Evolutionary conservation across 2,797 vertebrate species (phyloP), one percentile per base, ranked within the genome.

Genomic region (Microctenopoma steveboyesi): DNA sequence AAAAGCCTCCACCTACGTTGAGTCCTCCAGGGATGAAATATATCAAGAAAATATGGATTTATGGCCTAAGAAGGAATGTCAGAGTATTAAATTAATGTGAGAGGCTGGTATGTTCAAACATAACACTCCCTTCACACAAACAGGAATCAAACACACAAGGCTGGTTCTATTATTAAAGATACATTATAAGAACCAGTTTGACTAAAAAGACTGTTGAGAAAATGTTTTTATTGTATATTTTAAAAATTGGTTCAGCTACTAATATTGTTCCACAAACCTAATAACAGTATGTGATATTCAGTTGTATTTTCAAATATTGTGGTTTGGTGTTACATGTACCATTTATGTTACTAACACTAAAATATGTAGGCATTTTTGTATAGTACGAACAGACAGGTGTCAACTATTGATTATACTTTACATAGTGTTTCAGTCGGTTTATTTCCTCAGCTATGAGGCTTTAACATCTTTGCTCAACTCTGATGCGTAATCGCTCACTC

Each of bases 91-190:
- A 87, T 62, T 3, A 5, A 58, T 78, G 40, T 0, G 13, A 64
- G 75, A 69, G 27, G 43, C 40, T 16, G 46, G 33, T 52, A 47
- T 79, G 67, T 64, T 75, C 60, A 79, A 81, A 81, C 66, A 79
- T 6, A 61, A 75, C 72, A 73, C 78, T 69, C 73, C 65, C 64
- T 68, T 64, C 30, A 68, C 60, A 59, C 40, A 48, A 5, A 46
- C 48, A 42, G 28, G 7, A 33, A 33, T 33, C 59, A 81, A 74
- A 86, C 68, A 84, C 57, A 58, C 33, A 25, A 13, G 27, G 42
- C 37, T 25, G 6, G 11, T 1, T 48, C 22, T 40, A 4, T 58
- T 43, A 18, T 67, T 66, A n/a, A 35, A 16, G 47, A 11, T 7
- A 15, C 43, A 13, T n/a, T 47, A 25, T 33, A 33, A 33, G 30